Conservation (phyloP, 1,140 invertebrate species). For the Lasioglossum albipes region DNA sequence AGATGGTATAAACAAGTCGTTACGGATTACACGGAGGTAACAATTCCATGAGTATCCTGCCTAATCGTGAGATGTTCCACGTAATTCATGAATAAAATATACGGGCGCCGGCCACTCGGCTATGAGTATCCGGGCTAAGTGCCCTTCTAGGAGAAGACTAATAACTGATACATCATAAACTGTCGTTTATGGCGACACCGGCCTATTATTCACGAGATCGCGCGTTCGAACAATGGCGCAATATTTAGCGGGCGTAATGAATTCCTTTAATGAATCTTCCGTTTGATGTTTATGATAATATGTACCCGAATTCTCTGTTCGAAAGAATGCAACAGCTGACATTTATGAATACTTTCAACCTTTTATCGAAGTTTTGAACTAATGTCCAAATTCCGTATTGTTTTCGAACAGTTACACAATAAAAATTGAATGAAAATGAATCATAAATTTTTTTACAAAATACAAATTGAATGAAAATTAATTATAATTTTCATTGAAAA, state of each 20-base stretch:
- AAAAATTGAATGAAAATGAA: too few relatives aligned
- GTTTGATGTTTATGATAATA: not conserved
- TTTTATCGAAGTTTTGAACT: too few relatives aligned
- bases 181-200: conserved; percentile 60
- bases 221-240: conserved; percentile 42
- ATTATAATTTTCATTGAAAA: too few relatives aligned
- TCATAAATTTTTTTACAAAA: too few relatives aligned
- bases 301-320: not conserved
- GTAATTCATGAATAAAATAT: conserved; percentile 68
- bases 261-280: conserved; percentile 41
- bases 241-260: conserved; percentile 50
- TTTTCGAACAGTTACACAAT: too few relatives aligned
- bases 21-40: conserved; percentile 58
- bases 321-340: not conserved
- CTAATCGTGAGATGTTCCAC: conserved; percentile 59
- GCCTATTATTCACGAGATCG: conserved; percentile 59
- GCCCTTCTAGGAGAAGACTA: conserved; percentile 58
- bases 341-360: too few relatives aligned
- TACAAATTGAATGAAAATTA: too few relatives aligned
- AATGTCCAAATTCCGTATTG: too few relatives aligned
- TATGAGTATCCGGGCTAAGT: conserved; percentile 43
- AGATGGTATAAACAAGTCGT: conserved; percentile 56
- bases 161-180: conserved; percentile 69
- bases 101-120: conserved; percentile 44
- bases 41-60: conserved; percentile 60